Percentiles rank a stretch among this genome's conserved stretches.
Conservation (phyloP, 2,113 vertebrate genomes). For the Arvicanthis niloticus region DNA sequence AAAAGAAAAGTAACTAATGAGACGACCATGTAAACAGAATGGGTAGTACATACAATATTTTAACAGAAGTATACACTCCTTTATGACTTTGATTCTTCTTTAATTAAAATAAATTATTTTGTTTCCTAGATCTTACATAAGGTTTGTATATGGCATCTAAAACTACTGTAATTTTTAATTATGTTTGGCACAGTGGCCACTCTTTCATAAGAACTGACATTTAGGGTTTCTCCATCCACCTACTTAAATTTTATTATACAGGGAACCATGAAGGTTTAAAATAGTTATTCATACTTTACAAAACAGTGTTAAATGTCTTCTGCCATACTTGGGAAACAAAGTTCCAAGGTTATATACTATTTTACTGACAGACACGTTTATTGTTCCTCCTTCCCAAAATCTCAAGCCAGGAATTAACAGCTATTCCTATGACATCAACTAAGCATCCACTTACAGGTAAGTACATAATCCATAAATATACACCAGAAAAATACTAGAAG, state of each 20-base stretch:
- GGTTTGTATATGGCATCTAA: not conserved
- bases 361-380: not conserved
- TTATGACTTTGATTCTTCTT: conserved; percentile 14
- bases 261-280: not conserved
- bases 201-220: conserved; percentile 20
- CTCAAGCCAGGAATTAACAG: conserved; percentile 22
- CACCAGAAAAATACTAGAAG: not conserved
- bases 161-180: not conserved
- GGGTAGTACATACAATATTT: not conserved
- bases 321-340: conserved; percentile 1
- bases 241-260: conserved; percentile 24
- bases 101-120: conserved; percentile 39
- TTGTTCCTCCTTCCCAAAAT: not conserved
- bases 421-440: not conserved
- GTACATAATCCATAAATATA: not conserved
- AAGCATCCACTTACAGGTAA: conserved; percentile 24
- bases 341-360: not conserved
- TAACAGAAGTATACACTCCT: not conserved
- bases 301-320: conserved; percentile 24
- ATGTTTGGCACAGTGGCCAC: not conserved
- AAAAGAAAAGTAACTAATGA: not conserved
- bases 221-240: not conserved
- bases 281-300: conserved; percentile 30
- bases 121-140: conserved; percentile 22
- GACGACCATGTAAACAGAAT: not conserved